Percentiles rank a stretch among this genome's conserved stretches.
phyloP scores from a whole-genome alignment of 1,140 invertebrate genomes.

The Drosophila sp. region DNA sequence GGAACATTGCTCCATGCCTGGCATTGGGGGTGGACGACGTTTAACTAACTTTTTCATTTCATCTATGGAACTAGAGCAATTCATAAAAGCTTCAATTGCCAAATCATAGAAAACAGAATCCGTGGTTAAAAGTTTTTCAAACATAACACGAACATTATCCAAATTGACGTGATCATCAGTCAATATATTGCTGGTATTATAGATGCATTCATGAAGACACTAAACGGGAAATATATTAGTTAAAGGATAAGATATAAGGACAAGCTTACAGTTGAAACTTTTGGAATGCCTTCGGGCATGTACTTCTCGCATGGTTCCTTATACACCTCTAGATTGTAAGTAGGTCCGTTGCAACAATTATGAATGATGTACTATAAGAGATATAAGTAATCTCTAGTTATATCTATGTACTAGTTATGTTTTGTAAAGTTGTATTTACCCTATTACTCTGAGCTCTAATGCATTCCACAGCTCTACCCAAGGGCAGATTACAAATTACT shows the following conservation, averaged over 20 bases:
- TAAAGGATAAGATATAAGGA: too few species aligned
- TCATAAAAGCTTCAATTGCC: constrained; percentile 30
- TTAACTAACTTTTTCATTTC: constrained; percentile 10
- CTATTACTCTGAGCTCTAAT: too few species aligned
- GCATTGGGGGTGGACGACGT: neutral
- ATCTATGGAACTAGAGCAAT: constrained; percentile 31
- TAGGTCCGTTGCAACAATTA: neutral
- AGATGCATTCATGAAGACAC: constrained; percentile 58
- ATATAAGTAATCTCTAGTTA: too few species aligned
- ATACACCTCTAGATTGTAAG: neutral
- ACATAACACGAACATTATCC: constrained; percentile 32
- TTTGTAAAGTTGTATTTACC: too few species aligned
- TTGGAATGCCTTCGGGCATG: too few species aligned
- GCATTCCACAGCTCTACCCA: neutral
- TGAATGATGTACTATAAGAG: too few species aligned
- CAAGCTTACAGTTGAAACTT: too few species aligned
- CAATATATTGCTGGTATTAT: constrained; percentile 30
- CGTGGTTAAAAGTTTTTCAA: constrained; percentile 25
- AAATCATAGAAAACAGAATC: constrained; percentile 38
- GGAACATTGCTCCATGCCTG: constrained; percentile 22
- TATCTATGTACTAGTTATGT: too few species aligned
- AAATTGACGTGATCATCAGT: constrained; percentile 20
- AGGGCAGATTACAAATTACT: neutral
- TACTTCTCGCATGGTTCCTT: neutral
- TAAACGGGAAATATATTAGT: neutral